Evolutionary conservation across 2,797 vertebrate species (phyloP).

Genomic region (Cossypha heuglini): DNA sequence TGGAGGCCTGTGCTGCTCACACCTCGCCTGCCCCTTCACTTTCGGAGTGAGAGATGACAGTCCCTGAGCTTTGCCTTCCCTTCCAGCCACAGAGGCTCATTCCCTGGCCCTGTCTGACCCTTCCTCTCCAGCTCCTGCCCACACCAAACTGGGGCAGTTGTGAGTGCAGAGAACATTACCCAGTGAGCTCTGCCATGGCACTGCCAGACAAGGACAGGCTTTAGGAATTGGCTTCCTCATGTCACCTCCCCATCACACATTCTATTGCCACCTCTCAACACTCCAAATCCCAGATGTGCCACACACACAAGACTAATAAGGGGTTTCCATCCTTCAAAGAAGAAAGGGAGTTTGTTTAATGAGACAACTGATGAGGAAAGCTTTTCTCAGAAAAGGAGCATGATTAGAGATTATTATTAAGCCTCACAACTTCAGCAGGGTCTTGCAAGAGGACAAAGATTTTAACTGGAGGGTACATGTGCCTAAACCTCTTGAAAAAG

Average conservation of each 20-base stretch:
- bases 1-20: neutral
- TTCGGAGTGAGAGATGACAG: neutral
- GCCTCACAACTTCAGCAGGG: neutral
- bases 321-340: neutral
- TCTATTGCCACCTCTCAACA: neutral
- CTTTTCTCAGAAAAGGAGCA: neutral
- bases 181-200: neutral
- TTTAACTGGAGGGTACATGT: neutral
- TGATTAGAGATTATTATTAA: neutral
- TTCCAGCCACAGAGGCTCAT: neutral
- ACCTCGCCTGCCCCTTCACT: neutral
- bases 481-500: neutral
- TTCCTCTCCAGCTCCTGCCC: neutral
- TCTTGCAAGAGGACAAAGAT: neutral
- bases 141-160: neutral
- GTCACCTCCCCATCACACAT: neutral
- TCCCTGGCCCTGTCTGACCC: neutral
- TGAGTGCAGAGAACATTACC: neutral
- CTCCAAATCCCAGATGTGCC: neutral
- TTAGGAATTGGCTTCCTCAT: neutral
- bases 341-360: neutral
- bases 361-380: neutral
- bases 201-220: neutral
- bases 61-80: neutral
- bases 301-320: neutral